phyloP scores from a whole-genome alignment of 2,113 vertebrate species.

The Anarhynchus alexandrinus region DNA sequence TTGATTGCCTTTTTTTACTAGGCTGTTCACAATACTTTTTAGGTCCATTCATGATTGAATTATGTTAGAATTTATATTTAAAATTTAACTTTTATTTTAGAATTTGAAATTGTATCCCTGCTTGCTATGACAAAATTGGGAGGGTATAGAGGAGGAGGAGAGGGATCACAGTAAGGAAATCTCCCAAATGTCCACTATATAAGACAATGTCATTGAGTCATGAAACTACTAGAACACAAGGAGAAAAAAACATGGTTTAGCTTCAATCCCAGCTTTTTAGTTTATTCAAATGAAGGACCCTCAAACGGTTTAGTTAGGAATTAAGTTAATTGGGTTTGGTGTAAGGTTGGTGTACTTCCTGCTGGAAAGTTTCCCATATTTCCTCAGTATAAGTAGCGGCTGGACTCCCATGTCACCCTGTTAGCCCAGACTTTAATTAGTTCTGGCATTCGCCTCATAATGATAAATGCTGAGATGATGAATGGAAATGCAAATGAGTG shows the following conservation, averaged over 20 bases:
- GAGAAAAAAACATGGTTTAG: not conserved
- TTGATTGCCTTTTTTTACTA: not conserved
- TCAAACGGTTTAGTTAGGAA: constrained; percentile 84
- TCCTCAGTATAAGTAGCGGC: constrained; percentile 75
- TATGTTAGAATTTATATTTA: not conserved
- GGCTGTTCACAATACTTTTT: not conserved
- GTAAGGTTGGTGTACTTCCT: constrained; percentile 84
- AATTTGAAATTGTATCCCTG: not conserved
- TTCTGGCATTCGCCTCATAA: constrained; percentile 92
- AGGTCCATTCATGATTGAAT: not conserved
- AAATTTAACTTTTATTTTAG: not conserved
- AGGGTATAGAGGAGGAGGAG: not conserved
- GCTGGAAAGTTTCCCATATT: constrained; percentile 82
- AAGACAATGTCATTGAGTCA: not conserved
- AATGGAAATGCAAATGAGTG: constrained; percentile 96
- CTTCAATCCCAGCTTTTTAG: constrained; percentile 46
- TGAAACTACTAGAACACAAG: not conserved
- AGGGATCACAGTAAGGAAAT: not conserved
- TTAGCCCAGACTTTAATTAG: constrained; percentile 98
- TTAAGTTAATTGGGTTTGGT: constrained; percentile 91
- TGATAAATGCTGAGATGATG: constrained; percentile 96
- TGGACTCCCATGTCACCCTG: constrained; percentile 84
- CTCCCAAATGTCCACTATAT: not conserved
- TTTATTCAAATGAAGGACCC: constrained; percentile 84
- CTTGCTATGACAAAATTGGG: not conserved